Base-by-base conservation (phyloP, 2,888 invertebrate genomes). In the Agrotis clavis region DNA sequence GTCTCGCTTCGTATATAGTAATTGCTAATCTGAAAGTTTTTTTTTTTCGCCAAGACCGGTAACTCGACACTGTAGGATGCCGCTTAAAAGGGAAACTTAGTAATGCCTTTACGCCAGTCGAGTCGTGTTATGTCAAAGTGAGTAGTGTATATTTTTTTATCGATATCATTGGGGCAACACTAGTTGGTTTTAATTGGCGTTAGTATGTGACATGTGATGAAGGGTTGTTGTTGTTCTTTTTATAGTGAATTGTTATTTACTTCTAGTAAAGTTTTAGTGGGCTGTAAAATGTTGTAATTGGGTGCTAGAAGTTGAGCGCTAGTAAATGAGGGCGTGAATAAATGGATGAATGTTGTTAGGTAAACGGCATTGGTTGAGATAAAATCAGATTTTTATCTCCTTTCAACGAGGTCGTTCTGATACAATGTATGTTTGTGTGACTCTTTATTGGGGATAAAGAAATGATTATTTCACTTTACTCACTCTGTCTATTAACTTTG, bases 71-170 rank as follows among this genome's bases (percentile, higher is more conserved):
- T 88, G 88, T 90, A 88, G 89, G 89, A 87, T 84, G 88, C 87
- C 88, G 89, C 91, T 93, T 94, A 94, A 95, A 94, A 94, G 93
- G 93, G 90, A 93, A 94, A 91, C 92, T 91, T 84, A 88, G 94
- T 94, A 93, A 94, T 92, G 90, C 94, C 87, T 95, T 93, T 93
- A 94, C 93, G 93, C 93, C 90, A 93, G 90, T 95, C 92, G 90
- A 90, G 72, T 90, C 91, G 90, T 89, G 92, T 95, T 93, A 92
- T 91, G 91, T 93, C 92, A 91, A 84, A 85, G 83, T 86, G 88
- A 85, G 87, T 84, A 83, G 85, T 82, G 88, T 84, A 81, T 70
- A 86, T 85, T 91, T 92, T 92, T 92, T 92, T 92, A 92, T 94
- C 94, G 93, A 93, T 91, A 90, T 81, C 77, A 84, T 89, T 87